A percentile compares a stretch with the other conserved stretches of the same genome.
Evolutionary conservation across 2,797 vertebrate species (phyloP).

Genomic region (Allochrocebus solatus): DNA sequence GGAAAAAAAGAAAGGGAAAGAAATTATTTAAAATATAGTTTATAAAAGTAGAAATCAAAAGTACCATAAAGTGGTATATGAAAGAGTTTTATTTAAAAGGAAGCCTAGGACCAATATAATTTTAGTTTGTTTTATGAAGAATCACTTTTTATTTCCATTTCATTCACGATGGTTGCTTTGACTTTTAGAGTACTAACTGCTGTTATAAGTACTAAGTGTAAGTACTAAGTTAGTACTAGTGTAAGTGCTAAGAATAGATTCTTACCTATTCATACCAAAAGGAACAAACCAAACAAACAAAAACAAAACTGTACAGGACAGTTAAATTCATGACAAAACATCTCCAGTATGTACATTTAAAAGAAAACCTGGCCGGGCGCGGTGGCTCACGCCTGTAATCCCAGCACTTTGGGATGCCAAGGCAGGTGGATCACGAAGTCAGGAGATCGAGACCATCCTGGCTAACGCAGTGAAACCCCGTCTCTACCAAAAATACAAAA

Average conservation of each 20-base stretch:
- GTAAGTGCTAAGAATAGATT: neutral
- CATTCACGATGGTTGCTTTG: neutral
- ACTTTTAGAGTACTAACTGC: conserved; percentile 26
- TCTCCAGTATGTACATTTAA: neutral
- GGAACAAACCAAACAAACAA: neutral
- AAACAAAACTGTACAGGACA: neutral
- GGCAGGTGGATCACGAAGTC: too few species aligned
- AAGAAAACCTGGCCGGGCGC: neutral
- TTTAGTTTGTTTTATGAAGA: neutral
- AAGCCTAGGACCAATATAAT: neutral
- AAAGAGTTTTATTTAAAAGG: neutral
- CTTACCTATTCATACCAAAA: neutral
- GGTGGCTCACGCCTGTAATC: too few species aligned
- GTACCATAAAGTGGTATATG: neutral
- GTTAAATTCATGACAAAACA: neutral
- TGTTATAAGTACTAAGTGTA: neutral
- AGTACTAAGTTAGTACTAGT: neutral
- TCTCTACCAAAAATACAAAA: too few species aligned
- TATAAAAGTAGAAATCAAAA: conserved; percentile 23
- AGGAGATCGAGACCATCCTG: too few species aligned
- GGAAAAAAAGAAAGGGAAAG: neutral
- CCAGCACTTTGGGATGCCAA: too few species aligned
- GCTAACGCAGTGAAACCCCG: too few species aligned
- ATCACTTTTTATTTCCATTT: neutral
- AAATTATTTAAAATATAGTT: neutral